Conservation (phyloP, 2,888 invertebrate species). For the Hypolimnas misippus region DNA sequence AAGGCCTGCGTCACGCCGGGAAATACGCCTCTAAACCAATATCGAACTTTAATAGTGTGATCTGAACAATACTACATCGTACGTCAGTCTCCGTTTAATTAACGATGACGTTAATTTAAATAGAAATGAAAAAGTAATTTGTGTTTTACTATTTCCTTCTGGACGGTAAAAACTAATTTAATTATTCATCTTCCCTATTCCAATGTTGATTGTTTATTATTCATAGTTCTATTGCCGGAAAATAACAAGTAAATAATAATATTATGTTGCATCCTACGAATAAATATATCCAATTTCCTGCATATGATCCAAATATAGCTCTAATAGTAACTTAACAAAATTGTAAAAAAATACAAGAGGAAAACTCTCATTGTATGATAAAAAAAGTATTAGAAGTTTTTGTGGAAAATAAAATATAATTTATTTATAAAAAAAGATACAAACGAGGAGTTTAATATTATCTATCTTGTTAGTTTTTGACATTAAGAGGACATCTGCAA, state of each 20-base stretch:
- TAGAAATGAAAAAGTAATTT: conserved; percentile 34
- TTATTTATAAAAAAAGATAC: too few species aligned
- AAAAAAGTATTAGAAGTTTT: too few species aligned
- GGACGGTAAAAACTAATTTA: not conserved
- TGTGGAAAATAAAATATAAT: too few species aligned
- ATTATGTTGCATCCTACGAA: not conserved
- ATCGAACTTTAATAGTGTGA: conserved; percentile 62
- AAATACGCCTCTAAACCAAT: conserved; percentile 76
- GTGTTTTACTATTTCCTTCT: conserved; percentile 18
- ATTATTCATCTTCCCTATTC: conserved; percentile 8
- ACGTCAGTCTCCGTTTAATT: conserved; percentile 69
- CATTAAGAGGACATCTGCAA: too few species aligned
- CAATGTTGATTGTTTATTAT: too few species aligned
- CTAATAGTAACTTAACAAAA: not conserved
- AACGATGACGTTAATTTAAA: conserved; percentile 57
- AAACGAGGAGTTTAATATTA: too few species aligned
- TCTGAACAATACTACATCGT: conserved; percentile 55
- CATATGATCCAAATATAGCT: too few species aligned
- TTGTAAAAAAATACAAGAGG: too few species aligned
- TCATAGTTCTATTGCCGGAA: too few species aligned
- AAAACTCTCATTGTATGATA: too few species aligned
- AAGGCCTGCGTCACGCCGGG: conserved; percentile 77
- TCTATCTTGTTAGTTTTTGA: too few species aligned
- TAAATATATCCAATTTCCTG: not conserved
- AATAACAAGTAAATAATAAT: not conserved